Evolutionary conservation across 2,113 vertebrate genomes (phyloP), one percentile per base, ranked within the genome.

Genomic region (Crotalus viridis): DNA sequence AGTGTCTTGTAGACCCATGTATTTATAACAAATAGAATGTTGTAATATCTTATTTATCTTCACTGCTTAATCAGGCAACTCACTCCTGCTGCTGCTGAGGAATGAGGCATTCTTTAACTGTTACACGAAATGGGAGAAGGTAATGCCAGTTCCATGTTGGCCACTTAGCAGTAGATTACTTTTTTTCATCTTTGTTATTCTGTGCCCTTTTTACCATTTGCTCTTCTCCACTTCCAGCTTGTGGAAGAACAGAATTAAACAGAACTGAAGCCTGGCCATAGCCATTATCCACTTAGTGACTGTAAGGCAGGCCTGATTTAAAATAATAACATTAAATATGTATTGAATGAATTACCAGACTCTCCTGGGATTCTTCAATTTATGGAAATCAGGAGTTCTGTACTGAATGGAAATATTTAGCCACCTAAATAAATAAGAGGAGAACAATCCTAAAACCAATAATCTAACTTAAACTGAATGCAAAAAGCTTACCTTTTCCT

Each of bases 361-460:
- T 33, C 26, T 81, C 51, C 54, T 55, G 12, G 51, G 51, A 52
- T 81, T 52, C 33, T 85, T 85, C 52, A 55, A 55, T 91, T 55
- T 74, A 85, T 55, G n/a, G 64, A 55, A 91, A 81, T 91, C 69
- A 55, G n/a, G n/a, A 91, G 64, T 85, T 54, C 90, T 43, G 52
- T 24, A 52, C n/a, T 91, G 52, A 91, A 93, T 90, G 96, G 89
- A 39, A 92, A 52, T 93, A 59, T 93, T 92, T 96, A 94, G 89
- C 91, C 90, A 94, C 92, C 90, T 89, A 92, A 96, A 95, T 91
- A 96, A 95, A 96, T 94, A 90, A 96, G 91, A 46, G 12, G 85
- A 94, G 95, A 93, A 5, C 12, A 55, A 74, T 92, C 51, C 54
- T 95, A 91, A 87, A 94, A 91, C 92, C 85, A 85, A 93, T 1